Percentiles rank a stretch among this genome's conserved stretches.
Evolutionary conservation across 1,140 invertebrate genomes (phyloP).

Genomic region (Megathymus violae): DNA sequence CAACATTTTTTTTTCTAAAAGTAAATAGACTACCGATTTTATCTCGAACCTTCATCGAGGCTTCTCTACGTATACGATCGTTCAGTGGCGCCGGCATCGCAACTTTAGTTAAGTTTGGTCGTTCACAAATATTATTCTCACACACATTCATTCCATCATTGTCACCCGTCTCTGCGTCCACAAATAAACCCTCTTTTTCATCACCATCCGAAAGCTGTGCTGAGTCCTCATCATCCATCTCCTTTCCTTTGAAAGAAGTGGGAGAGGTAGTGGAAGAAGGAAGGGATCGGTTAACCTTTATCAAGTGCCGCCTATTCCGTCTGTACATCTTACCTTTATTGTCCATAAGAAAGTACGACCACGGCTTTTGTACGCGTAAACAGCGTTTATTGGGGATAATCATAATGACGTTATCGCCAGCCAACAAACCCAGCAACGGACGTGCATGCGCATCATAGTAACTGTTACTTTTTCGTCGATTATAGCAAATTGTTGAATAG

Average conservation of each 20-base stretch:
- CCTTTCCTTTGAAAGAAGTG: background rate
- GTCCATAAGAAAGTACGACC: slow-evolving; percentile 21
- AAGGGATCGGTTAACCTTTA: background rate
- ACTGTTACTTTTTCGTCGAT: slow-evolving; percentile 3
- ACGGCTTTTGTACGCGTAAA: slow-evolving; percentile 8
- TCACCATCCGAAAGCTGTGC: background rate
- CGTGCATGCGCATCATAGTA: slow-evolving; percentile 11
- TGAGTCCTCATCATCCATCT: background rate
- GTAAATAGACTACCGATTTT: background rate
- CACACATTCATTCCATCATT: background rate
- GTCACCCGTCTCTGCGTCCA: background rate
- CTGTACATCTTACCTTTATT: slow-evolving; percentile 12
- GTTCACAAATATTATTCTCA: background rate
- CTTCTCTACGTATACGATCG: background rate
- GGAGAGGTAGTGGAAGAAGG: background rate
- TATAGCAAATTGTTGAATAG: background rate
- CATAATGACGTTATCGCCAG: slow-evolving; percentile 3
- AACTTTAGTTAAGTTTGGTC: background rate
- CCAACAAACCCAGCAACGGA: background rate
- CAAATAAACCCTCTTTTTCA: background rate
- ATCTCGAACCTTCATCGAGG: background rate
- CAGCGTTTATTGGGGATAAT: background rate
- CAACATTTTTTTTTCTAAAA: background rate
- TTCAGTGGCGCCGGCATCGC: no score
- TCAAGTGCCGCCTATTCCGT: slow-evolving; percentile 15